phyloP scores from a whole-genome alignment of 2,113 vertebrate species.

The Myiozetetes cayanensis region DNA sequence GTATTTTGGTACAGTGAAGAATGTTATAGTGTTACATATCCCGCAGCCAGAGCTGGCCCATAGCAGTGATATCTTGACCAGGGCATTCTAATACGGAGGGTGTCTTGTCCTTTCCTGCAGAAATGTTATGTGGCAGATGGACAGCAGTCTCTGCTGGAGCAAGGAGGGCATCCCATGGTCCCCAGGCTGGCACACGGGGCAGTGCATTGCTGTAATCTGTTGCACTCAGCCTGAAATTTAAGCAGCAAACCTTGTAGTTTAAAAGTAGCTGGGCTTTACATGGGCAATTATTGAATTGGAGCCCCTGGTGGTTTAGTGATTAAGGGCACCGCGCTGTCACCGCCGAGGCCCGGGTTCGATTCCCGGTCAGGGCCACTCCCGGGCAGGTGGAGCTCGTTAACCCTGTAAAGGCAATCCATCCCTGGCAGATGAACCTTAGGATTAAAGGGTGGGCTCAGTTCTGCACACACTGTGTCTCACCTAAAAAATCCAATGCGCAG shows the following conservation, averaged over 20 bases:
- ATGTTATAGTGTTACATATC: neutral
- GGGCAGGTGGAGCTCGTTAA: no score
- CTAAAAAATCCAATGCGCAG: no score
- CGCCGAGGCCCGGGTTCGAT: no score
- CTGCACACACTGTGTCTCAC: no score
- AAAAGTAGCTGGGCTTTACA: neutral
- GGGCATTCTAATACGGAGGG: neutral
- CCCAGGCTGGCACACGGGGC: rapidly evolving
- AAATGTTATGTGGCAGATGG: neutral
- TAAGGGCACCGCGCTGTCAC: no score
- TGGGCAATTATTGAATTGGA: neutral
- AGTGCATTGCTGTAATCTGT: neutral
- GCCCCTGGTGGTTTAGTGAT: no score
- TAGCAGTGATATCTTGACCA: neutral
- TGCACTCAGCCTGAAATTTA: neutral
- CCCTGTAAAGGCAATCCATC: no score
- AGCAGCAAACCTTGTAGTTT: neutral
- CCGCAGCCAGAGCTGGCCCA: neutral
- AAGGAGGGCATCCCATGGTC: neutral
- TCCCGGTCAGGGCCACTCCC: no score
- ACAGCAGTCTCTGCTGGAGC: neutral
- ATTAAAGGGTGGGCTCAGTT: no score
- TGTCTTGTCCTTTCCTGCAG: neutral
- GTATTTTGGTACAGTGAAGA: neutral
- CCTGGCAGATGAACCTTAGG: no score